Percentiles rank a stretch among this genome's conserved stretches.
Conservation (phyloP, 2,113 vertebrate species). For the Paradoxurus hermaphroditus region DNA sequence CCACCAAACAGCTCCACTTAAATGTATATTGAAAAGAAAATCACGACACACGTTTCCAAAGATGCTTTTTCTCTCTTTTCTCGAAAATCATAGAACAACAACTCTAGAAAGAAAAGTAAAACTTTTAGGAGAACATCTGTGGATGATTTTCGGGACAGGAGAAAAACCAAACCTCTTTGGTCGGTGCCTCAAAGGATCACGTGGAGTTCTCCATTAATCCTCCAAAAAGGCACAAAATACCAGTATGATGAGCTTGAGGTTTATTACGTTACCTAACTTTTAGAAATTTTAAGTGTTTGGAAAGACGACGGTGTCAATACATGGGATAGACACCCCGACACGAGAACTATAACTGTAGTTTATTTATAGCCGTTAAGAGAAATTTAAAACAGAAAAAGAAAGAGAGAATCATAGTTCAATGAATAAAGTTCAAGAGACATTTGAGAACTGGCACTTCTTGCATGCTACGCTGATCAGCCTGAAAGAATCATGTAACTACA, state of each 20-base stretch:
- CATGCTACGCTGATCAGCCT: not conserved
- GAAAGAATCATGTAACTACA: conserved; percentile 27
- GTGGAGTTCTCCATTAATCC: not conserved
- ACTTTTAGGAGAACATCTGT: not conserved
- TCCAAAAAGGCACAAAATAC: not conserved
- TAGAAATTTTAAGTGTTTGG: not conserved
- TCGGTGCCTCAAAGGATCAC: not conserved
- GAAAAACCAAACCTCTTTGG: not conserved
- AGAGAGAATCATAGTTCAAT: not conserved
- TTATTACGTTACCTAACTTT: not conserved
- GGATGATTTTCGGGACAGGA: not conserved
- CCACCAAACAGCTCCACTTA: not conserved
- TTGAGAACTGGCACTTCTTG: accelerated
- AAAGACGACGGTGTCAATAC: not conserved
- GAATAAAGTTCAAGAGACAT: not conserved
- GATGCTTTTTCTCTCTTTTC: not conserved
- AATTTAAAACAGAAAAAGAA: not conserved
- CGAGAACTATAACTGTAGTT: not conserved
- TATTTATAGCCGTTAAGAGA: not conserved
- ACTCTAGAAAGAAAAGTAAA: not conserved
- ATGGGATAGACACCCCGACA: not conserved
- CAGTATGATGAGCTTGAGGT: not conserved
- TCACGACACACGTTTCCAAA: not conserved
- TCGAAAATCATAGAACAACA: not conserved
- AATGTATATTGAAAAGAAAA: not conserved